Evolutionary conservation across 1,140 invertebrate species (phyloP).

Genomic region (Meloidogyne chitwoodi): DNA sequence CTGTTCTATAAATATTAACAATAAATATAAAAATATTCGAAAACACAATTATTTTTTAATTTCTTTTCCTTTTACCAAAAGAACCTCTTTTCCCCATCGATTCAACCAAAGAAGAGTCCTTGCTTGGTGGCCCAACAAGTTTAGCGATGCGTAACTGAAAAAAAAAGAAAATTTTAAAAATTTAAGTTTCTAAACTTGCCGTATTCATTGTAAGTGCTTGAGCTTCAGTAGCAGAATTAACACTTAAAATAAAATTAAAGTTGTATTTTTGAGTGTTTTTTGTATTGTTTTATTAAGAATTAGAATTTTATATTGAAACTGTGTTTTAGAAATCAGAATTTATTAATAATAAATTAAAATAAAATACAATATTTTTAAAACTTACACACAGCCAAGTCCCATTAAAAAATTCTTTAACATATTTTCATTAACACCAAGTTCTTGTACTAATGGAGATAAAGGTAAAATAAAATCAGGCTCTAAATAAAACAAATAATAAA

Average conservation of each 20-base stretch:
- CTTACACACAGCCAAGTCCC: slow-evolving; percentile 13
- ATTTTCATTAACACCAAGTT: slow-evolving; percentile 6
- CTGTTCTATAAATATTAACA: no score
- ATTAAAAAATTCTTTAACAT: slow-evolving; percentile 3
- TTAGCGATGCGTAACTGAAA: background rate
- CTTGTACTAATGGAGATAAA: slow-evolving; percentile 5
- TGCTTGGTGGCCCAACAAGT: background rate
- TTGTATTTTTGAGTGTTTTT: no score
- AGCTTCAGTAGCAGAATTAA: background rate
- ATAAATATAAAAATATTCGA: no score
- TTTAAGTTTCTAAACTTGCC: background rate
- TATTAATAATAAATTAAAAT: no score
- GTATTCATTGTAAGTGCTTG: slow-evolving; percentile 14
- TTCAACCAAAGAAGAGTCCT: background rate
- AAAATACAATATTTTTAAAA: no score
- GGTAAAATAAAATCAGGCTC: slow-evolving; percentile 12
- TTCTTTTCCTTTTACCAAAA: background rate
- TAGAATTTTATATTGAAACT: no score
- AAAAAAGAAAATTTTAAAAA: background rate
- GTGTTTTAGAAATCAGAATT: no score
- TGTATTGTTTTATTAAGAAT: no score
- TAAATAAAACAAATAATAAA: background rate
- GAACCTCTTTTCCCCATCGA: background rate
- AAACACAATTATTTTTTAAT: background rate
- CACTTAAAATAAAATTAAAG: background rate